These are phyloP conservation scores for Hydropsyche betteni DNA, from an alignment of 2,888 invertebrate genomes.

Conservation along the genomic window DNA sequence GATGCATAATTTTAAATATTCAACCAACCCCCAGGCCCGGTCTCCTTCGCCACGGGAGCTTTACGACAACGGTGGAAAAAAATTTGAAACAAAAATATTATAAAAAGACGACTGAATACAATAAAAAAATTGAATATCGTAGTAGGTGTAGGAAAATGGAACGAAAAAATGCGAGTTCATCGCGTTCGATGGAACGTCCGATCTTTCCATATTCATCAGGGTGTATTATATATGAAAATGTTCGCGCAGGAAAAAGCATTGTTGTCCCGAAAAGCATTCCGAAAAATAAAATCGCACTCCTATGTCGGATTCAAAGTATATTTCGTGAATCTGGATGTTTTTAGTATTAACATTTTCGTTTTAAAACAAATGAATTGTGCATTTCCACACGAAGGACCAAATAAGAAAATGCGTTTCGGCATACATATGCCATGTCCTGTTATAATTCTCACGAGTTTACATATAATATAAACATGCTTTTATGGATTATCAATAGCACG, in stretches of 20 bases:
- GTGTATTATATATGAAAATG: slow-evolving; percentile 31
- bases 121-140: slow-evolving; percentile 7
- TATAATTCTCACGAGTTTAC: background rate
- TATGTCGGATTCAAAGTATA: background rate
- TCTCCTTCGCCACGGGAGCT: slow-evolving; percentile 23
- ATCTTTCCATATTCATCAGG: slow-evolving; percentile 35
- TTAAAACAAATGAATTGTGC: background rate
- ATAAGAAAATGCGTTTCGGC: background rate
- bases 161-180: slow-evolving; percentile 21
- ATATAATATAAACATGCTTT: background rate
- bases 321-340: background rate
- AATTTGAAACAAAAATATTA: background rate
- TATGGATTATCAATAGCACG: slow-evolving; percentile 24
- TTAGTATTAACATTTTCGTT: background rate
- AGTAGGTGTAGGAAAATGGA: background rate
- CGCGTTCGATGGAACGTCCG: slow-evolving; percentile 18
- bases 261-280: background rate
- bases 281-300: slow-evolving; percentile 12
- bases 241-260: slow-evolving; percentile 5
- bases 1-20: slow-evolving; percentile 49
- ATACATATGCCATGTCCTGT: slow-evolving; percentile 11
- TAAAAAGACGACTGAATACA: background rate
- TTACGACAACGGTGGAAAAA: background rate
- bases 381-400: background rate
- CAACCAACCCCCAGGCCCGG: slow-evolving; percentile 41